Evolutionary conservation across 2,888 invertebrate species (phyloP).

Genomic region (Iselma pallidipennis): DNA sequence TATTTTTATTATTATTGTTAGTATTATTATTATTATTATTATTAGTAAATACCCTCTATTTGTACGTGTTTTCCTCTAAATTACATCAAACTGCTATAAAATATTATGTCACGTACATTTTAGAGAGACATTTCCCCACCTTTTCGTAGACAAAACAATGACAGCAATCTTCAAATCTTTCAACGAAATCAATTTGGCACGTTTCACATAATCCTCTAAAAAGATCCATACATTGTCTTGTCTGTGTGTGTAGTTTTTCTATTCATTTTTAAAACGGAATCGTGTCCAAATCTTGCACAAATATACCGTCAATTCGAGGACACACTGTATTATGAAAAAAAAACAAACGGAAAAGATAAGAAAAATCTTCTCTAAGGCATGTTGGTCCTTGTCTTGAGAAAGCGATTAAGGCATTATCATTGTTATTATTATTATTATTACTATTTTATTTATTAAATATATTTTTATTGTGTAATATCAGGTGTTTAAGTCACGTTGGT

Average conservation of each 20-base stretch:
- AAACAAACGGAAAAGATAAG: background rate
- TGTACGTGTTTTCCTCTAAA: background rate
- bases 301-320: background rate
- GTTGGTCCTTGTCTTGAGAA: slow-evolving; percentile 49
- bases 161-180: background rate
- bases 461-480: slow-evolving; percentile 3
- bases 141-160: background rate
- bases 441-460: background rate
- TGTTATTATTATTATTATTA: slow-evolving; percentile 12
- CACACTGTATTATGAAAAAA: background rate
- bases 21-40: background rate
- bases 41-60: background rate
- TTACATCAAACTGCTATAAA: background rate
- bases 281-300: no score
- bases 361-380: slow-evolving; percentile 47
- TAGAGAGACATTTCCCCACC: background rate
- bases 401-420: slow-evolving; percentile 41
- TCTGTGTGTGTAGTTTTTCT: slow-evolving; percentile 5
- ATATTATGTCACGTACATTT: background rate
- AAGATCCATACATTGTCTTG: slow-evolving; percentile 9
- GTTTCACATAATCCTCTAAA: slow-evolving; percentile 12
- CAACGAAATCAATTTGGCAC: background rate
- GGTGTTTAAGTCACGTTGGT: slow-evolving; percentile 26
- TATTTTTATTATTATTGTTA: background rate
- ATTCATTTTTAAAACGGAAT: background rate